Base-by-base conservation (phyloP, 2,888 invertebrate genomes). In the Steromphala cineraria region DNA sequence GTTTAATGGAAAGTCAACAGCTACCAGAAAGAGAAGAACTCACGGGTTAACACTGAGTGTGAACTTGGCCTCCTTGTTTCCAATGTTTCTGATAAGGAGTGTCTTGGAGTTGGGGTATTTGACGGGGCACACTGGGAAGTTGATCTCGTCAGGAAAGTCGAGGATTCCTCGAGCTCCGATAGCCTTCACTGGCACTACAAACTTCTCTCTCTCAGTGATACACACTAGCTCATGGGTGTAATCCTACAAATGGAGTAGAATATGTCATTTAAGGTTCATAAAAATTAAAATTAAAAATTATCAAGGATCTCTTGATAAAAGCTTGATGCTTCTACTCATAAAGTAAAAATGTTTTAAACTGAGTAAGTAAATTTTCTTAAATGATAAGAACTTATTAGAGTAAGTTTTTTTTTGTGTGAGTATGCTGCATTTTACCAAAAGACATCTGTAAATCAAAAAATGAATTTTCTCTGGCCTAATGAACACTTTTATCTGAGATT, bases 131-230 rank as follows among this genome's bases (percentile, higher is more conserved):
- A 92, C 89, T 13, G 94, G 94, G 82, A 95, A 90, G 55, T 92
- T 91, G 31, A 96, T 94, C 19, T 92, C 88, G 92, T 96, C 95
- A 0, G 95, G 95, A 83, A 95, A 94, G 88, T 95, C 95, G 5
- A 95, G 91, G 17, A 95, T 89, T 0, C 95, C 94, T 83, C 95
- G 91, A 0, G 95, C 94, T 31, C 95, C 95, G 67, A 95, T 93
- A 5, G 94, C 95, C 94, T 89, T 84, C 10, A 94, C 91, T 2
- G 94, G 93, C 3, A 94, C 92, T n/a, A 93, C 87, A 83, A 93
- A 94, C 90, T 91, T 93, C 82, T 94, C 94, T 67, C 94, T 85
- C 81, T 94, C 94, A 28, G 94, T 93, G 79, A 92, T 90, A 81
- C 93, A 93, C n/a, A 93, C 88, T 24, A 94, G 86, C 81, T 93